Conservation (phyloP, 1,140 invertebrate genomes). For the Hylyphantes graminicola region DNA sequence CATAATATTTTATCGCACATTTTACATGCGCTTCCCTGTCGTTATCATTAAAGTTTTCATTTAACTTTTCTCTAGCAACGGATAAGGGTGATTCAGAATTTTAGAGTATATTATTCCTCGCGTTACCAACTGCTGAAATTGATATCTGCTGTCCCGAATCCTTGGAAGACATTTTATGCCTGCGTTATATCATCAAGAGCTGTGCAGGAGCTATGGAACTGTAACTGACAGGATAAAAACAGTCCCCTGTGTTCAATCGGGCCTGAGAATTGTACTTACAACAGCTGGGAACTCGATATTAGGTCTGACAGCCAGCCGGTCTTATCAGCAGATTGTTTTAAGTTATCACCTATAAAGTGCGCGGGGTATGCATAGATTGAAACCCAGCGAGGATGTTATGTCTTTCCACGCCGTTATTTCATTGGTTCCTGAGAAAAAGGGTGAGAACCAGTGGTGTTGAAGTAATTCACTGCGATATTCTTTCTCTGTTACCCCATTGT, state of each 20-base stretch:
- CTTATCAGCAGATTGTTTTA: slow-evolving; percentile 36
- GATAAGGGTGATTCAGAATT: no score
- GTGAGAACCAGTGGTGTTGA: background rate
- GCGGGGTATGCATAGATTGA: background rate
- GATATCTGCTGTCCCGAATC: background rate
- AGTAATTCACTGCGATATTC: background rate
- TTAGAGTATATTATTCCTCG: no score
- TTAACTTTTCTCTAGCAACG: no score
- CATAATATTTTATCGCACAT: no score
- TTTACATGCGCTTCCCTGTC: no score
- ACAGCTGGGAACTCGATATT: slow-evolving; percentile 10
- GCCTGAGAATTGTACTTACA: background rate
- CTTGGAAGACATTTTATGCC: slow-evolving; percentile 19
- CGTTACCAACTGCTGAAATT: slow-evolving; percentile 4
- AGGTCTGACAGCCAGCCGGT: background rate
- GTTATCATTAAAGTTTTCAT: no score
- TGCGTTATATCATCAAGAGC: slow-evolving; percentile 13
- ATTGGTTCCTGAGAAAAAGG: background rate
- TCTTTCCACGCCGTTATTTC: background rate
- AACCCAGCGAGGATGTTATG: background rate
- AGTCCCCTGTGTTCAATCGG: background rate
- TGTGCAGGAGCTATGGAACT: background rate
- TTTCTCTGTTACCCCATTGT: no score
- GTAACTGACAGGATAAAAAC: background rate
- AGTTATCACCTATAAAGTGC: slow-evolving; percentile 25